A percentile compares a stretch with the other conserved stretches of the same genome.
Conservation (phyloP, 2,797 vertebrate species). For the Danio kyathit region DNA sequence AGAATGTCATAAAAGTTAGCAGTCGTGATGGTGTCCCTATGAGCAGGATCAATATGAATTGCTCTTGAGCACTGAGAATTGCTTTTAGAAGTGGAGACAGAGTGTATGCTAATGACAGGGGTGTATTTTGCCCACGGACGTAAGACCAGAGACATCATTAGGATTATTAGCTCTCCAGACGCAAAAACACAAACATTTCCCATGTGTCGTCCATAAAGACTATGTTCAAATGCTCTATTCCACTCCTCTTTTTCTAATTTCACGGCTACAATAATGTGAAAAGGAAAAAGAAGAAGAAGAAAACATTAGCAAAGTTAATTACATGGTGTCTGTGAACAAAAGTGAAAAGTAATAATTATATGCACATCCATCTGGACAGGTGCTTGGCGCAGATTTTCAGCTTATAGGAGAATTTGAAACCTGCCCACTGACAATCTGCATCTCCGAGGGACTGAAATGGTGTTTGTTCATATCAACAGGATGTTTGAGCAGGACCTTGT, state of each 20-base stretch:
- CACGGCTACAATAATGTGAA: constrained; percentile 23
- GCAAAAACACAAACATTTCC: constrained; percentile 35
- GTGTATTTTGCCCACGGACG: constrained; percentile 22
- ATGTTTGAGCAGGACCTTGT: constrained; percentile 3
- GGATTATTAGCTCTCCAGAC: constrained; percentile 32
- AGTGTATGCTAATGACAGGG: constrained; percentile 2
- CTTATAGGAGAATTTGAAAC: constrained; percentile 21
- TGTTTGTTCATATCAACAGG: constrained; percentile 16
- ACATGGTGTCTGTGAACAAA: constrained; percentile 21
- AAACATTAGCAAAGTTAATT: constrained; percentile 35
- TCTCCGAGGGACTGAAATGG: constrained; percentile 5
- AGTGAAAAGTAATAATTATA: constrained; percentile 29
- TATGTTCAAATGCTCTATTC: constrained; percentile 4
- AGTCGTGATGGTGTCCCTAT: neutral
- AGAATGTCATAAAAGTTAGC: neutral
- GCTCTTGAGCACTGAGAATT: constrained; percentile 18
- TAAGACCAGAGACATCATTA: constrained; percentile 28
- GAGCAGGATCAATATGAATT: constrained; percentile 11
- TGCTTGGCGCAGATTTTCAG: constrained; percentile 34
- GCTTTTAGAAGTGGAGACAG: neutral
- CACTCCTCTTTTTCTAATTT: neutral
- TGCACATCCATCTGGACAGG: constrained; percentile 46
- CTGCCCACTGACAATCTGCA: constrained; percentile 1
- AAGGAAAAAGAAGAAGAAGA: neutral
- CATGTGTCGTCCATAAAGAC: constrained; percentile 24